Base-by-base conservation (phyloP, 2,888 invertebrate genomes). In the Lingula anatina region DNA sequence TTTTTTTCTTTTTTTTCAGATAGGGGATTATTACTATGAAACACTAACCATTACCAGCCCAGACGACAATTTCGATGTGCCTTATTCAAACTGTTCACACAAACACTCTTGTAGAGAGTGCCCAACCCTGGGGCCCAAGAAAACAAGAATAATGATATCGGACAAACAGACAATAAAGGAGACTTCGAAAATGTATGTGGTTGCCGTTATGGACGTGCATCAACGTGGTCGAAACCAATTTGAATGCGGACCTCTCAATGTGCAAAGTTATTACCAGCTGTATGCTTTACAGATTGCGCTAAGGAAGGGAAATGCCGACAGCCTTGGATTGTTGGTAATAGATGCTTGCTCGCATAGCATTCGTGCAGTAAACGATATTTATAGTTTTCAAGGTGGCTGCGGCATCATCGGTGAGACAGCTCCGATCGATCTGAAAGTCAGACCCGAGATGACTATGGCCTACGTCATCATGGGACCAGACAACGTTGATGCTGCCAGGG, bases 171-270 rank as follows among this genome's bases (percentile, higher is more conserved):
- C n/a, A n/a, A n/a, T n/a, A n/a, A n/a, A n/a, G n/a, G n/a, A n/a
- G n/a, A n/a, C 63, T 12, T 49, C 60, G 25, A 62, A 67, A 44
- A 65, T 78, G 4, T 75, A 77, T 50, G 47, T 79, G 24, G 70
- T 73, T 2, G 75, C 70, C n/a, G 61, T 76, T 15, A 68, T 77
- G 15, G 69, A 71, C 52, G 67, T 79, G 15, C 79, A 78, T 49
- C 53, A 66, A 31, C 55, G 65, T 2, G 61, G 71, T 5, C 57
- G 65, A 21, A 60, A 67, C 31, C 62, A 67, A 28, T 69, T 73
- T 48, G 57, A 62, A 2, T 79, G 79, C 60, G 78, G 79, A 7
- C 50, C 56, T 2, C 64, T 76, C 36, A 63, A 68, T 47, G 66
- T 69, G 1, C 61, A 61, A 18, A 55, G 58, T 4, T 62, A 70